Evolutionary conservation across 2,113 vertebrate genomes (phyloP).

Genomic region (Sapayoa aenigma): DNA sequence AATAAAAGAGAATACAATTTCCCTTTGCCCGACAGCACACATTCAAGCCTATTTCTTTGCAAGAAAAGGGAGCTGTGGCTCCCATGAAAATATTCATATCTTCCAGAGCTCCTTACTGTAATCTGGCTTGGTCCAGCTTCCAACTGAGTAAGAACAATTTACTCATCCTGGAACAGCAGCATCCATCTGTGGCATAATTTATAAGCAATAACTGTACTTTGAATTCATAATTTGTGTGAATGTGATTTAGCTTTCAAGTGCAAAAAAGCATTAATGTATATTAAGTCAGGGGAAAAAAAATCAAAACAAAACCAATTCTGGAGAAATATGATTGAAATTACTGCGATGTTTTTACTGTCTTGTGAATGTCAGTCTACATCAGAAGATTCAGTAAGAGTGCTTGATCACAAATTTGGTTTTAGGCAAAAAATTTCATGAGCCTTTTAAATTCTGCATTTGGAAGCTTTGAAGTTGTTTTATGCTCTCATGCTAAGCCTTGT

Average conservation of each 20-base stretch:
- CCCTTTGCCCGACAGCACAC: not conserved
- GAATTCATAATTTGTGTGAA: not conserved
- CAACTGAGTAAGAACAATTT: not conserved
- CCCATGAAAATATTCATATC: not conserved
- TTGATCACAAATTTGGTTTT: not conserved
- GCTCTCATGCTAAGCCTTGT: not conserved
- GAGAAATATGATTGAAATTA: not conserved
- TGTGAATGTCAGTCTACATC: not conserved
- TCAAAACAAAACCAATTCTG: not conserved
- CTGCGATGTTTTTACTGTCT: not conserved
- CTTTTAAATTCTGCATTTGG: not conserved
- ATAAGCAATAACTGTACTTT: not conserved
- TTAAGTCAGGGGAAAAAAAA: not conserved
- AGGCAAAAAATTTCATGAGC: not conserved
- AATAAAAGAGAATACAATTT: not conserved
- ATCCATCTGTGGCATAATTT: not conserved
- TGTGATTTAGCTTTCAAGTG: not conserved
- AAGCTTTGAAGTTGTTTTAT: conserved; percentile 28
- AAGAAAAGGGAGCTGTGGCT: not conserved
- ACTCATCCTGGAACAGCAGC: not conserved
- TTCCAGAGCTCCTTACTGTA: not conserved
- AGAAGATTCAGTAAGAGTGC: not conserved
- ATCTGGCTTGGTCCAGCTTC: not conserved
- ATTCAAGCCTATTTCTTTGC: not conserved
- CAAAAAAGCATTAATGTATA: not conserved